Percentiles rank a stretch among this genome's conserved stretches.
Evolutionary conservation across 2,888 invertebrate genomes (phyloP).

Genomic region (Hedya salicella): DNA sequence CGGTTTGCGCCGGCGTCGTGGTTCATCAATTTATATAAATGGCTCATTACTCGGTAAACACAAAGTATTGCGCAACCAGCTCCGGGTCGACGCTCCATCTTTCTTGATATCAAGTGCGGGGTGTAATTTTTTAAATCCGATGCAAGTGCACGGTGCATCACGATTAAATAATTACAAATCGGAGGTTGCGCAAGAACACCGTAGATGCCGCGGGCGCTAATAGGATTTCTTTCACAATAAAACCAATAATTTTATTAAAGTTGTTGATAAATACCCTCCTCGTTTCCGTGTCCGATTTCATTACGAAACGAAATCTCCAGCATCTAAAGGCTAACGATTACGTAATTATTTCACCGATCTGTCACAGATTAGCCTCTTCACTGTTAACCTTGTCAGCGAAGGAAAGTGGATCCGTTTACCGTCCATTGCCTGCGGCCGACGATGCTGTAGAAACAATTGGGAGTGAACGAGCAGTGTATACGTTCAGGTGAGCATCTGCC

Average conservation of each 20-base stretch:
- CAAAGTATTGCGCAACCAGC: constrained; percentile 56
- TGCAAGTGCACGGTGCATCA: constrained; percentile 55
- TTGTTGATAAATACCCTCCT: constrained; percentile 31
- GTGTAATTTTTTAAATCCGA: constrained; percentile 67
- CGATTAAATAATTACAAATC: constrained; percentile 52
- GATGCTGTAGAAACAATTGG: background rate
- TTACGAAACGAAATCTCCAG: constrained; percentile 34
- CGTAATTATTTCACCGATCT: constrained; percentile 36
- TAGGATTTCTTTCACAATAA: constrained; percentile 39
- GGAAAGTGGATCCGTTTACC: constrained; percentile 41
- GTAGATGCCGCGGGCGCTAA: constrained; percentile 12
- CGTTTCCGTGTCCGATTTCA: constrained; percentile 32
- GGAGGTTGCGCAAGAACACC: constrained; percentile 42
- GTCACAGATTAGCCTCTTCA: constrained; percentile 39
- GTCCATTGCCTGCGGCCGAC: constrained; percentile 18
- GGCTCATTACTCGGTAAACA: constrained; percentile 70
- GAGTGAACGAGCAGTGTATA: constrained; percentile 15
- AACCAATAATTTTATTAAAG: constrained; percentile 33
- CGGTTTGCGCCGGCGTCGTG: constrained; percentile 49
- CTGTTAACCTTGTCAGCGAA: constrained; percentile 30
- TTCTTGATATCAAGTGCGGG: constrained; percentile 64
- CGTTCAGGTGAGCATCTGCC: constrained; percentile 5
- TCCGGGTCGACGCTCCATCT: constrained; percentile 64
- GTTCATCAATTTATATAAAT: constrained; percentile 74
- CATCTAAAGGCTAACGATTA: constrained; percentile 25